Evolutionary conservation across 1,140 invertebrate genomes (phyloP), one percentile per base, ranked within the genome.

Genomic region (Cyrtorhinus lividipennis): DNA sequence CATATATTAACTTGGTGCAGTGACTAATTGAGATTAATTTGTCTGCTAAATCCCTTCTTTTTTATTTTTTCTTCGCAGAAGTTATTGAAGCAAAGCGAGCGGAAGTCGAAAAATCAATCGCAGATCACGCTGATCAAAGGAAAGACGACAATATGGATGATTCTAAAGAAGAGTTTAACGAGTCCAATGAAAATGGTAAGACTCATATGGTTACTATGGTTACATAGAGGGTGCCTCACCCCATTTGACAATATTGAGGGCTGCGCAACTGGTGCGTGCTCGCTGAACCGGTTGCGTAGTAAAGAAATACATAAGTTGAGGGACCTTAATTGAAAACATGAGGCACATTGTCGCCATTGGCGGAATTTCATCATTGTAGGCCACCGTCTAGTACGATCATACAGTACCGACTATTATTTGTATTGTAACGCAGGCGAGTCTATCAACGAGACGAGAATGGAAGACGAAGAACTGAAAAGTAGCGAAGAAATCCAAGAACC

Each of bases 21-120:
- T 2, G 26, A 53, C n/a, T 38, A 48, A 60, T 57, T 65, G 13
- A 53, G 25, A 20, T 59, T 18, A 62, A 56, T 61, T 59, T 65
- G 20, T 57, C 26, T 45, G 13, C 44, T n/a, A n/a, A n/a, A n/a
- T n/a, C n/a, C n/a, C n/a, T n/a, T n/a, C n/a, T n/a, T n/a, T 30
- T 24, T 63, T 61, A 25, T 66, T 66, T 23, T 30, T 67, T 60
- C 64, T 56, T 66, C 68, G 30, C 65, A 73, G 71, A 71, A 65
- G 71, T 74, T 63, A 76, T 80, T 56, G 77, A 79, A 45, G 74
- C 71, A 67, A 77, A 78, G 58, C 73, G 78, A 59, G 75, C 74
- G 62, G 69, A 72, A 44, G 67, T 81, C 2, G 59, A 78, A 20
- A 75, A 77, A 56, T 79, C 77, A 13, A 72, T 70, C n/a, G 73